Evolutionary conservation across 2,888 invertebrate species (phyloP).

Genomic region (Salpingus planirostris): DNA sequence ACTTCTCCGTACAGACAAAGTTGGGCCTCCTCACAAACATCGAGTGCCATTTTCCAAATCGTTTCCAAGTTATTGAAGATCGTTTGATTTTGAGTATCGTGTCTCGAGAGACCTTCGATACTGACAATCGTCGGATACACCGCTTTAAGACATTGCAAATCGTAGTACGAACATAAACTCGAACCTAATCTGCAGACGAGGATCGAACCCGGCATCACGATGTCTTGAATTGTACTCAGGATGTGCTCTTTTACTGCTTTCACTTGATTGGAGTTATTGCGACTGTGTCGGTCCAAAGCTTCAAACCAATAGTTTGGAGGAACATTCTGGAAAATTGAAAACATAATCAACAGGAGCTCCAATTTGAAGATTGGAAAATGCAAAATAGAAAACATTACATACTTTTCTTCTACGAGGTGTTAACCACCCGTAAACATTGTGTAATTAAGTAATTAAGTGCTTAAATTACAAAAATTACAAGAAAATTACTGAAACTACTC

Average conservation of each 20-base stretch:
- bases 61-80: conserved; percentile 44
- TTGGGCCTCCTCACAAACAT: conserved; percentile 50
- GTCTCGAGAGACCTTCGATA: conserved; percentile 21
- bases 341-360: no score
- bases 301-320: conserved; percentile 34
- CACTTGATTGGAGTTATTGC: conserved; percentile 12
- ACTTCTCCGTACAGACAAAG: conserved; percentile 30
- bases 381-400: no score
- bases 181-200: conserved; percentile 32
- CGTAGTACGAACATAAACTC: conserved; percentile 22
- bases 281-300: conserved; percentile 20
- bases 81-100: conserved; percentile 19
- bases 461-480: no score
- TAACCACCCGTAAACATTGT: no score
- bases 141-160: conserved; percentile 18
- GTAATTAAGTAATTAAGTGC: no score
- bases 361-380: no score
- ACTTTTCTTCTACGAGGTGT: no score
- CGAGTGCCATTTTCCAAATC: conserved; percentile 57
- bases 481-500: no score
- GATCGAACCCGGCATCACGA: conserved; percentile 35
- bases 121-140: conserved; percentile 25
- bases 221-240: conserved; percentile 21
- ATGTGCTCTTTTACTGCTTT: conserved; percentile 15
- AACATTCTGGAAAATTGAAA: conserved; percentile 26